These are phyloP conservation scores for Tetragonisca angustula DNA, from an alignment of 2,888 invertebrate genomes.

Conservation along the genomic window DNA sequence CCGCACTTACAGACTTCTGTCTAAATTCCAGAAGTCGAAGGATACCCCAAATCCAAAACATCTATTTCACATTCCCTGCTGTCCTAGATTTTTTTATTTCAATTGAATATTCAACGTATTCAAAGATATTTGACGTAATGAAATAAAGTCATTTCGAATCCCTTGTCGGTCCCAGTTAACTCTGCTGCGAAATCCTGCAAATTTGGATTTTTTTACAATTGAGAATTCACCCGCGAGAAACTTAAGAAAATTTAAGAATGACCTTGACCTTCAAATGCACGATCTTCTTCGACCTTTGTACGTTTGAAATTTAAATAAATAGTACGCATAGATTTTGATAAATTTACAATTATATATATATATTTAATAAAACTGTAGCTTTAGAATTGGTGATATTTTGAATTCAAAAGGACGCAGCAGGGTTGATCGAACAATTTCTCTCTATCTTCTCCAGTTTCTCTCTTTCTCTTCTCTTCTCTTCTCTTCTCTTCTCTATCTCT, in stretches of 20 bases:
- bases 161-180: neutral
- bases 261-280: too few relatives aligned
- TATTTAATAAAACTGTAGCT: too few relatives aligned
- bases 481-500: constrained; percentile 43
- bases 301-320: too few relatives aligned
- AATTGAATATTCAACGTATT: neutral
- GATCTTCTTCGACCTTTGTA: too few relatives aligned
- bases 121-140: neutral
- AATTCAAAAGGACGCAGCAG: neutral
- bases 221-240: too few relatives aligned
- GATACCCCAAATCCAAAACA: neutral
- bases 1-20: neutral
- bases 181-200: too few relatives aligned
- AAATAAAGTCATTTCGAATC: neutral
- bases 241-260: too few relatives aligned
- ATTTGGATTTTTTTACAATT: too few relatives aligned
- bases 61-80: neutral
- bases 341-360: too few relatives aligned
- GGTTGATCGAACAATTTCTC: neutral
- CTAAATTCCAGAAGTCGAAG: neutral
- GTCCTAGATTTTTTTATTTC: neutral
- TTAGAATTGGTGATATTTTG: too few relatives aligned
- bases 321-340: too few relatives aligned
- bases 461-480: constrained; percentile 27
- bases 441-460: constrained; percentile 15